Conservation (phyloP, 2,888 invertebrate species). For the Standfussiana lucernea region DNA sequence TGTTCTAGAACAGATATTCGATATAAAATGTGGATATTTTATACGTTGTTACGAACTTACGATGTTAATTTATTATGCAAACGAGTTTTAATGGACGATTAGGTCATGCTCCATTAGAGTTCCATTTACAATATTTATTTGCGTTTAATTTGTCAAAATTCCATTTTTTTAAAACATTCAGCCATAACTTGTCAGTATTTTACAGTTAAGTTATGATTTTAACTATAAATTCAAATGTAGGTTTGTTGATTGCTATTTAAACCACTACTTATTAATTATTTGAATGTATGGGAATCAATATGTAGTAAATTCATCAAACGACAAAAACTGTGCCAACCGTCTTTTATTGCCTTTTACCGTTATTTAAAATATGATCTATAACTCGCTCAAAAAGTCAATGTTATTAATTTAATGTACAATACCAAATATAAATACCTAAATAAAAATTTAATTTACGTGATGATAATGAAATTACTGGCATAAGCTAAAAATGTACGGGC, state of each 20-base stretch:
- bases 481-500: conserved; percentile 78
- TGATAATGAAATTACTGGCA: neutral
- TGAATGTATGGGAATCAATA: conserved; percentile 23
- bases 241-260: conserved; percentile 29
- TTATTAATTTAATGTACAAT: neutral
- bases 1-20: conserved; percentile 18
- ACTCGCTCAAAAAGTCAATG: neutral
- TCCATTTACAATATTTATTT: conserved; percentile 44
- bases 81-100: conserved; percentile 47
- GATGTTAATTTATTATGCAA: conserved; percentile 45
- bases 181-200: conserved; percentile 20
- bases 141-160: conserved; percentile 26
- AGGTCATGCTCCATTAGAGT: conserved; percentile 43
- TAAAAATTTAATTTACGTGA: neutral
- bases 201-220: conserved; percentile 2
- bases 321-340: neutral
- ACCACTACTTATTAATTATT: conserved; percentile 5
- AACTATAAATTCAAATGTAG: conserved; percentile 5
- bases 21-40: conserved; percentile 21
- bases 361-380: neutral
- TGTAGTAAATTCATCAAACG: neutral
- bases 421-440: too few species aligned
- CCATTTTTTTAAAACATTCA: conserved; percentile 5
- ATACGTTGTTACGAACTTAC: conserved; percentile 13
- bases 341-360: neutral